These are phyloP conservation scores for Etheostoma spectabile DNA, from an alignment of 2,113 vertebrate genomes.

Conservation along the genomic window DNA sequence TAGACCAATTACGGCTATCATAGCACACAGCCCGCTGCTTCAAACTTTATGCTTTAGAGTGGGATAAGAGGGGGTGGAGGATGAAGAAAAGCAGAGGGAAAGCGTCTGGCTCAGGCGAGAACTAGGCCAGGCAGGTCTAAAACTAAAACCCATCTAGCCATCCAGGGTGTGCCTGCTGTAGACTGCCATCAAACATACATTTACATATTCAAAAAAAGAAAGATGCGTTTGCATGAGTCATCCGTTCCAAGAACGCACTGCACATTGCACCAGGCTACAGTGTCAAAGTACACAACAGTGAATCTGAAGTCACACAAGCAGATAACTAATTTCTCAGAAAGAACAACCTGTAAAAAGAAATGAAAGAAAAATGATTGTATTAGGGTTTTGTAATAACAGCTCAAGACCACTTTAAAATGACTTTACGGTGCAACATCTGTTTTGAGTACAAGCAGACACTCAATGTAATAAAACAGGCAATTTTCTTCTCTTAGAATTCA, in stretches of 20 bases:
- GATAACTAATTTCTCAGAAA: background rate
- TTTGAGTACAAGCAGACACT: slow-evolving; percentile 53
- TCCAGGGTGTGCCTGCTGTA: slow-evolving; percentile 59
- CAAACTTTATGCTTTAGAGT: slow-evolving; percentile 63
- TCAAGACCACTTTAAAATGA: slow-evolving; percentile 62
- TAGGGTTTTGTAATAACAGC: slow-evolving; percentile 50
- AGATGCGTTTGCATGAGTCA: slow-evolving; percentile 68
- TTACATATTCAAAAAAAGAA: slow-evolving; percentile 77
- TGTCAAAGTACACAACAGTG: slow-evolving; percentile 10
- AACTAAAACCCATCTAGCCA: slow-evolving; percentile 52
- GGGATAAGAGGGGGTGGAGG: slow-evolving; percentile 45
- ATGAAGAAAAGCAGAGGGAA: slow-evolving; percentile 48
- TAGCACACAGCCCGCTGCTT: slow-evolving; percentile 51
- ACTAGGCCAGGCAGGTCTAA: slow-evolving; percentile 61
- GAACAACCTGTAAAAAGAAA: slow-evolving; percentile 21
- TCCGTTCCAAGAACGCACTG: slow-evolving; percentile 59
- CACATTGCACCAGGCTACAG: background rate
- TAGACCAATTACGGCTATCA: slow-evolving; percentile 70
- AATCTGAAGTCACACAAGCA: slow-evolving; percentile 7
- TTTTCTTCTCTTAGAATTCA: slow-evolving; percentile 45
- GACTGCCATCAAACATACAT: slow-evolving; percentile 62
- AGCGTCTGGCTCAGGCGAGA: slow-evolving; percentile 54
- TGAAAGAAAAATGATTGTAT: slow-evolving; percentile 36
- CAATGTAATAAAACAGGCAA: slow-evolving; percentile 43
- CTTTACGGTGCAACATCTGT: slow-evolving; percentile 61